Evolutionary conservation across 2,888 invertebrate species (phyloP).

Genomic region (Bimastos eiseni): DNA sequence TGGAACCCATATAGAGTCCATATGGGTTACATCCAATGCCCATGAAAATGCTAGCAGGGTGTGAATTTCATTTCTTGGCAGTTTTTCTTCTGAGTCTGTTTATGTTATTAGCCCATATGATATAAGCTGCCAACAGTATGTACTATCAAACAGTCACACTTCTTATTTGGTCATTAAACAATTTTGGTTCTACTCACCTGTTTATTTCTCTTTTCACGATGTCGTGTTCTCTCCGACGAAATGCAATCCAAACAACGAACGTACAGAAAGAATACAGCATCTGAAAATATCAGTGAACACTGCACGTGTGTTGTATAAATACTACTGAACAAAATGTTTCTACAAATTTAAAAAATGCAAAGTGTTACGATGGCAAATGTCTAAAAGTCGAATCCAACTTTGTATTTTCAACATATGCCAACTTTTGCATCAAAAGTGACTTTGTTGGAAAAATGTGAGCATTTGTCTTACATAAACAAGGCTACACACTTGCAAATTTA

Average conservation of each 20-base stretch:
- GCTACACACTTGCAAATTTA: not conserved
- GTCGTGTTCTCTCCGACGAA: slow-evolving; percentile 57
- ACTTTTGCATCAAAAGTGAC: not conserved
- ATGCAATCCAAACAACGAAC: slow-evolving; percentile 60
- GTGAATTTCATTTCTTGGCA: not conserved
- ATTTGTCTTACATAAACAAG: not conserved
- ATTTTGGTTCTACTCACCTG: slow-evolving; percentile 47
- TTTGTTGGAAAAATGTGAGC: not conserved
- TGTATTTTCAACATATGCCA: too few relatives aligned
- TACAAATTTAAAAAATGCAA: not conserved
- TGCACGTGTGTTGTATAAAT: not conserved
- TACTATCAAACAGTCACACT: not conserved
- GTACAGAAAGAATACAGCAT: slow-evolving; percentile 58
- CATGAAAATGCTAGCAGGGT: too few relatives aligned
- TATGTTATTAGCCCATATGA: not conserved
- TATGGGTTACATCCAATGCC: too few relatives aligned
- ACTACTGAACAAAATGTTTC: not conserved
- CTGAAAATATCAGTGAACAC: slow-evolving; percentile 48
- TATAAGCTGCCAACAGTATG: not conserved
- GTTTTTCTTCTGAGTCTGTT: not conserved
- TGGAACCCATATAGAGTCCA: too few relatives aligned
- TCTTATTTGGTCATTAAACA: not conserved
- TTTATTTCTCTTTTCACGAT: slow-evolving; percentile 58
- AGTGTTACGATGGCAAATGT: not conserved
- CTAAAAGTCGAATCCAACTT: not conserved